Base-by-base conservation (phyloP, 2,113 vertebrate genomes). In the Electrona antarctica region DNA sequence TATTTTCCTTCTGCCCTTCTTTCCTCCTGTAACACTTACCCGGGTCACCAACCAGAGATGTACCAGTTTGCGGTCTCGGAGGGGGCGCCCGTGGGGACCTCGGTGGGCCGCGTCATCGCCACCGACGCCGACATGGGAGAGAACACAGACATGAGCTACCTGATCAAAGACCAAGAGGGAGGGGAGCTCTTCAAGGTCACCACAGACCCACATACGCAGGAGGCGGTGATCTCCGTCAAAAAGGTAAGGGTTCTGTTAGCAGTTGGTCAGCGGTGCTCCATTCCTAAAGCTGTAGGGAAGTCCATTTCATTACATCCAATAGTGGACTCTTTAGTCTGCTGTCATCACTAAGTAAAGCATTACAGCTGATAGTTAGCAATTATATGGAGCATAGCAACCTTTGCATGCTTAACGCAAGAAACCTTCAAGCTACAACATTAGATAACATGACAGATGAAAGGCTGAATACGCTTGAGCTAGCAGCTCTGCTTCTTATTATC, bases 81-180 rank as follows among this genome's bases (percentile, higher is more conserved):
- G 88, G 95, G 95, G 0, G 95, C 94, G 0, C 92, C 94, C 0
- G 88, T 96, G 0, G 97, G 96, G 75, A 96, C 95, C 0, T 93
- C 96, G 0, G 91, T 99, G 2, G 97, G 98, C 14, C 91, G 95
- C 0, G 93, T 98, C 88, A 98, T 95, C 82, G 98, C 97, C 8
- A 95, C 95, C 5, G 98, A 99, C 54, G 94, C 94, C 0, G 98
- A 99, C 58, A 95, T 98, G 81, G 98, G 96, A 0, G 96, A 97
- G 79, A 99, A 99, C 92, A 98, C 98, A 0, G 98, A 99, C 86
- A 98, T 99, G 97, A 96, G 91, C 2, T 99, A 98, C 54, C 94
- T 95, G 84, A 94, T 98, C 81, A 95, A 95, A 86, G 95, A 94
- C 2, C 94, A 95, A 76, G 97, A 97, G 7, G 94, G 95, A 54